Evolutionary conservation across 92 coral and sea anemone genomes (phyloP).

Genomic region (Porites divaricata): DNA sequence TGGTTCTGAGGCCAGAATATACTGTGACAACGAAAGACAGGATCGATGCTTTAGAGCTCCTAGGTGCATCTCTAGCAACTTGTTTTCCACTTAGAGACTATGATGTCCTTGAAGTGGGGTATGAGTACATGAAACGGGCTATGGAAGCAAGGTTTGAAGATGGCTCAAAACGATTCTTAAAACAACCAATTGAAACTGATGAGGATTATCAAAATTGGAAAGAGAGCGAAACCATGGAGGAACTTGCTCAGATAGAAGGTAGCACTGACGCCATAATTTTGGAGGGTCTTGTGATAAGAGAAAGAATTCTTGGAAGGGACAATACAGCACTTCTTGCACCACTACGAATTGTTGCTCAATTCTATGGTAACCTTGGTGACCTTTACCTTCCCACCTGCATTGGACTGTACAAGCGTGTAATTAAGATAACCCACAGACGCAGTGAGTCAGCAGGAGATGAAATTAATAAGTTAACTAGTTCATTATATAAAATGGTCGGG

Average conservation of each 20-base stretch:
- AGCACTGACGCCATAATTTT: constrained; percentile 58
- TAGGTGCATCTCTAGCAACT: constrained; percentile 55
- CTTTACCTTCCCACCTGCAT: constrained; percentile 27
- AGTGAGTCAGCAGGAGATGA: constrained; percentile 53
- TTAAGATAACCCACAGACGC: constrained; percentile 62
- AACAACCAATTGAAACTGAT: constrained; percentile 43
- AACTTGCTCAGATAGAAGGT: constrained; percentile 47
- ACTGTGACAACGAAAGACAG: constrained; percentile 29
- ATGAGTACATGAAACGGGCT: constrained; percentile 56
- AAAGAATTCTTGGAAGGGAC: constrained; percentile 62
- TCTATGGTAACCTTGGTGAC: constrained; percentile 30
- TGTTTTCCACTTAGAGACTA: no score
- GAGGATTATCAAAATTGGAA: constrained; percentile 62
- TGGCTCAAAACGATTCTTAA: constrained; percentile 1
- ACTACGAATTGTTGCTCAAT: constrained; percentile 63
- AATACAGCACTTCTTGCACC: constrained; percentile 62
- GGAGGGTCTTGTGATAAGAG: constrained; percentile 71
- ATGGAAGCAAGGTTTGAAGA: constrained; percentile 55
- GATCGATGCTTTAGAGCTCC: constrained; percentile 63
- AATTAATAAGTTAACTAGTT: background rate
- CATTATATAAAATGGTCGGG: no score
- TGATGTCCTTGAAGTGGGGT: constrained; percentile 9
- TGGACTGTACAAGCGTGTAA: constrained; percentile 62
- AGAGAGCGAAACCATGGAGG: constrained; percentile 66
- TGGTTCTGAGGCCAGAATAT: constrained; percentile 49